Conservation (phyloP, 1,140 invertebrate genomes). For the Ganaspis sp. region DNA sequence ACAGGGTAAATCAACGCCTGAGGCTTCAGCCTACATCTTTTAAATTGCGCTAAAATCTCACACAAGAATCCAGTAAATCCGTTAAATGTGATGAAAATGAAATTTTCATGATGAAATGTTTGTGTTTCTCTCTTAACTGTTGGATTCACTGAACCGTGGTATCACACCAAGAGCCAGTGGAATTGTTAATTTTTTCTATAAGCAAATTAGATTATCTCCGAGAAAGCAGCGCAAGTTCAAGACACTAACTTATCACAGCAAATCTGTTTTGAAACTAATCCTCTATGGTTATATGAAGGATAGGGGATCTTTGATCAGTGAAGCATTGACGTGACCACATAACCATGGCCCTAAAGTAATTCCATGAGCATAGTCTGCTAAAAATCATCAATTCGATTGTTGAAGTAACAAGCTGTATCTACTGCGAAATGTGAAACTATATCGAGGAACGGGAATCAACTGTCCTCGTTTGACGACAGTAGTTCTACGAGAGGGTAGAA, state of each 20-base stretch:
- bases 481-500: conserved; percentile 13
- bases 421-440: conserved; percentile 8
- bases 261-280: neutral
- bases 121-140: too few relatives aligned
- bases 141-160: too few relatives aligned
- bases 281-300: neutral
- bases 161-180: too few relatives aligned
- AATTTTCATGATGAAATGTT: too few relatives aligned
- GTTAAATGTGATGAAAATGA: too few relatives aligned
- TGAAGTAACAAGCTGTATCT: conserved; percentile 48
- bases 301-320: conserved; percentile 52
- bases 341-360: conserved; percentile 50
- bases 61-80: too few relatives aligned
- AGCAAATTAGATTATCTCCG: neutral
- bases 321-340: conserved; percentile 54
- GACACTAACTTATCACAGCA: neutral
- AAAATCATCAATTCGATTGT: conserved; percentile 57
- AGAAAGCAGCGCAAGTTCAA: neutral
- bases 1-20: too few relatives aligned
- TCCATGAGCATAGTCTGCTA: conserved; percentile 48
- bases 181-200: too few relatives aligned
- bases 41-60: too few relatives aligned
- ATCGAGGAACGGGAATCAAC: neutral
- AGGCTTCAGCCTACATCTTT: too few relatives aligned
- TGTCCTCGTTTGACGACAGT: conserved; percentile 6